phyloP scores from a whole-genome alignment of 2,113 vertebrate genomes.

The Motacilla tschutschensis region DNA sequence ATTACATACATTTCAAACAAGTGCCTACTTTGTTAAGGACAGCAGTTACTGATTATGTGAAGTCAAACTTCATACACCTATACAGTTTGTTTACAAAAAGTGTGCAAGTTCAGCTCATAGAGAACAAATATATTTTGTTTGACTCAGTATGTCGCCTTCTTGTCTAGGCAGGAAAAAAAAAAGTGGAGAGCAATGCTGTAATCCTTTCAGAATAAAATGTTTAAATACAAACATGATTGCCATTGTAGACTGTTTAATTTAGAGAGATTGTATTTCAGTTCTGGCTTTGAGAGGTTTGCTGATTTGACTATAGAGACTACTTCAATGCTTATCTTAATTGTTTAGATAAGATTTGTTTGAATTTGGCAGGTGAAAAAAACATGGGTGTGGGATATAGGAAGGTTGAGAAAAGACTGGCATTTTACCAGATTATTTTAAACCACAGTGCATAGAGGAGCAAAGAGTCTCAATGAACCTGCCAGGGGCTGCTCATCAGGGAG shows the following conservation, averaged over 20 bases:
- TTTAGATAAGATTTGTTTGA: conserved; percentile 76
- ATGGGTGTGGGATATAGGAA: conserved; percentile 59
- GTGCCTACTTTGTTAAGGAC: conserved; percentile 52
- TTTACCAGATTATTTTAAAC: conserved; percentile 61
- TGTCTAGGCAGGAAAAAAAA: conserved; percentile 83
- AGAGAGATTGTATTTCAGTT: conserved; percentile 80
- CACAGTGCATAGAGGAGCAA: conserved; percentile 31
- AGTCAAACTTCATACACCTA: conserved; percentile 65
- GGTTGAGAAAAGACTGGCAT: conserved; percentile 35
- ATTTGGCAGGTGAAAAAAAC: conserved; percentile 75
- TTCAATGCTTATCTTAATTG: conserved; percentile 72
- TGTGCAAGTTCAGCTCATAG: conserved; percentile 64
- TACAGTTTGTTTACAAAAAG: conserved; percentile 70
- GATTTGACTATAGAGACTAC: conserved; percentile 67
- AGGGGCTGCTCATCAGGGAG: neutral
- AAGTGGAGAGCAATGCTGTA: conserved; percentile 81
- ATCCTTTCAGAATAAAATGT: conserved; percentile 90
- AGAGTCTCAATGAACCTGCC: conserved; percentile 44
- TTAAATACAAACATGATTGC: conserved; percentile 89
- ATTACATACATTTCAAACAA: conserved; percentile 56
- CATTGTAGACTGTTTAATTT: conserved; percentile 83
- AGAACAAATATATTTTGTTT: conserved; percentile 77
- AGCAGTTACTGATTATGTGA: conserved; percentile 69
- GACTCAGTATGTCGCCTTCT: conserved; percentile 84
- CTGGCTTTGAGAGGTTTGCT: conserved; percentile 72